A percentile compares a stretch with the other conserved stretches of the same genome.
Evolutionary conservation across 2,888 invertebrate genomes (phyloP).

Genomic region (Trichogramma evanescens): DNA sequence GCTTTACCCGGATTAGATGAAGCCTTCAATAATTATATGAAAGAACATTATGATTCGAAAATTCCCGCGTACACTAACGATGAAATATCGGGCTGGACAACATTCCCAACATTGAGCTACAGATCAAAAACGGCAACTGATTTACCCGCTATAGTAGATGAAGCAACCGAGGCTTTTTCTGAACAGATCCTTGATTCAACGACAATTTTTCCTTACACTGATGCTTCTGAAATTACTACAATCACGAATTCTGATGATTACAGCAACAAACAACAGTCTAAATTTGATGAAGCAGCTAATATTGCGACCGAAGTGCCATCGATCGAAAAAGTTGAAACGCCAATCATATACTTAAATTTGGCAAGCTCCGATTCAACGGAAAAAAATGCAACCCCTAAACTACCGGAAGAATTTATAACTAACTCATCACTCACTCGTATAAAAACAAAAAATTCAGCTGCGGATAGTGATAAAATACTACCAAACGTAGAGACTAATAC

Average conservation of each 20-base stretch:
- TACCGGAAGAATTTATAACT: not conserved
- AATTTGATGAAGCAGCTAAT: not conserved
- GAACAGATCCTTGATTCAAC: not conserved
- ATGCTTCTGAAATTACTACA: not conserved
- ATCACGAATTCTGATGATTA: not conserved
- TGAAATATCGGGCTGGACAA: slow-evolving; percentile 11
- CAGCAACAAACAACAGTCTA: not conserved
- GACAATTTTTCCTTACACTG: not conserved
- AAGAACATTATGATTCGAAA: slow-evolving; percentile 19
- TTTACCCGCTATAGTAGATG: not conserved
- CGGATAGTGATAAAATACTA: slow-evolving; percentile 31
- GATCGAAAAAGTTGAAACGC: slow-evolving; percentile 9
- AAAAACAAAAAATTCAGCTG: slow-evolving; percentile 18
- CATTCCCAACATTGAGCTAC: slow-evolving; percentile 3
- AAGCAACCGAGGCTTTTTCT: too few relatives aligned
- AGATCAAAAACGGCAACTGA: not conserved
- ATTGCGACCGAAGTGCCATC: not conserved
- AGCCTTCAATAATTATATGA: slow-evolving; percentile 19
- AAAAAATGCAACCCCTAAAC: not conserved
- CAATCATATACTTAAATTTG: slow-evolving; percentile 17
- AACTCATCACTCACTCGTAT: slow-evolving; percentile 16
- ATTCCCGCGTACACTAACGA: slow-evolving; percentile 10
- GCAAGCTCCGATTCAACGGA: not conserved
- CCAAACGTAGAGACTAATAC: slow-evolving; percentile 23
- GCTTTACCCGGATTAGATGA: slow-evolving; percentile 13